Percentiles rank a stretch among this genome's conserved stretches.
Evolutionary conservation across 37 sponge, comb jelly and placozoan genomes (phyloP).

Genomic region (Bolinopsis microptera): DNA sequence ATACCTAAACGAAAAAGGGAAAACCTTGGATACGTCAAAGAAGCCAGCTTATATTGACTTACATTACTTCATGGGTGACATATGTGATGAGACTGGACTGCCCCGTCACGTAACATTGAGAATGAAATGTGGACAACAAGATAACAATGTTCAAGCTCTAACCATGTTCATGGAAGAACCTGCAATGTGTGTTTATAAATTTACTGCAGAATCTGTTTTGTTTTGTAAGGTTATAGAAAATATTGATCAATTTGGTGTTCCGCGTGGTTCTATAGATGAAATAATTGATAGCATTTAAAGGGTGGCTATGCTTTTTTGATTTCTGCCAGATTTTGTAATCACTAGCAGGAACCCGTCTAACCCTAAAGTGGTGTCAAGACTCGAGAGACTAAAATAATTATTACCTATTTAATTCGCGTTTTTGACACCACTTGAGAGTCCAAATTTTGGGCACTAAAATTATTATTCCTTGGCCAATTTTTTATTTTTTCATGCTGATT

Average conservation of each 20-base stretch:
- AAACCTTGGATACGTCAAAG: not conserved
- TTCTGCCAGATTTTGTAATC: too few relatives aligned
- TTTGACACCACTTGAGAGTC: too few relatives aligned
- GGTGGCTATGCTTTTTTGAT: too few relatives aligned
- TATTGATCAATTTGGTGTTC: constrained; percentile 49
- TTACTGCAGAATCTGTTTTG: constrained; percentile 29
- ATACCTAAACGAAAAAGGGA: not conserved
- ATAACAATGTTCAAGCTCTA: not conserved
- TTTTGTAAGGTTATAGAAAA: constrained; percentile 47
- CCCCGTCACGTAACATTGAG: constrained; percentile 32
- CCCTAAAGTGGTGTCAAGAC: too few relatives aligned
- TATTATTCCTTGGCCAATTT: too few relatives aligned
- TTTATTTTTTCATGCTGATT: too few relatives aligned
- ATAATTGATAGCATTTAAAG: not conserved
- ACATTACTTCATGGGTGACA: not conserved
- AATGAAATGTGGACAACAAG: not conserved
- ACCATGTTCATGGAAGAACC: constrained; percentile 62
- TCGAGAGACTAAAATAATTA: too few relatives aligned
- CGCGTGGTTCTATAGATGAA: not conserved
- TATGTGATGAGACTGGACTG: constrained; percentile 53
- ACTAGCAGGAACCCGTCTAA: too few relatives aligned
- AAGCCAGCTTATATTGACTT: constrained; percentile 13
- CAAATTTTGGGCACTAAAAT: too few relatives aligned
- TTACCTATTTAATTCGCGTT: too few relatives aligned
- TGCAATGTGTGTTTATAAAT: constrained; percentile 22